Conservation (phyloP, 2,797 vertebrate species). For the Pristis pectinata region DNA sequence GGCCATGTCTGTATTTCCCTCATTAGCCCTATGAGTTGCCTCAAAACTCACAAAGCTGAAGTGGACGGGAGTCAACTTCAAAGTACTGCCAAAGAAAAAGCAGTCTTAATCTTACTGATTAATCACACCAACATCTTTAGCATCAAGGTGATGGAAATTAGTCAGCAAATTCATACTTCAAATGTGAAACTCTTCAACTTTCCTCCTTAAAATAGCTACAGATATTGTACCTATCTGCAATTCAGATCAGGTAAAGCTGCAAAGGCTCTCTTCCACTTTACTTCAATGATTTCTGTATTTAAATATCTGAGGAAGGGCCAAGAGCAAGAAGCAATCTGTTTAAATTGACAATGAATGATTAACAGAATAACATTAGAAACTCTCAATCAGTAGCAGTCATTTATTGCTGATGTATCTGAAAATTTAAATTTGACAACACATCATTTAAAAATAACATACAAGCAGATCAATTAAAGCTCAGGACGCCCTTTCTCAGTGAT, state of each 20-base stretch:
- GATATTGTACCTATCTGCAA: neutral
- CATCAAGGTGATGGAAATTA: neutral
- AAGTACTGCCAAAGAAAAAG: too few species aligned
- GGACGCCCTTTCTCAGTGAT: neutral
- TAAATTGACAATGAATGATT: neutral
- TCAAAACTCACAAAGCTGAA: too few species aligned
- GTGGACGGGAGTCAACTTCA: too few species aligned
- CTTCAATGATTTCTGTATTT: neutral
- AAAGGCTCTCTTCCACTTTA: neutral
- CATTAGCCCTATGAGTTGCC: too few species aligned
- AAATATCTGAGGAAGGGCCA: neutral
- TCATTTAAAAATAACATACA: neutral
- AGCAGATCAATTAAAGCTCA: constrained; percentile 18
- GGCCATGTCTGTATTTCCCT: too few species aligned
- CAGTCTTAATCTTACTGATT: neutral
- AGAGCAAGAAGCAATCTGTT: neutral
- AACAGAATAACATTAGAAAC: neutral
- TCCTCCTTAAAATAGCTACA: neutral
- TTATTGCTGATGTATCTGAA: neutral
- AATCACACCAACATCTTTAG: neutral
- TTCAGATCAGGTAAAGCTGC: neutral
- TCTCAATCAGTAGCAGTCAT: neutral
- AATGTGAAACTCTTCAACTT: neutral
- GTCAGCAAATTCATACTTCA: neutral
- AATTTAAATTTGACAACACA: neutral